Evolutionary conservation across 2,113 vertebrate genomes (phyloP), one percentile per base, ranked within the genome.

Genomic region (Coptodon bakossiorum): DNA sequence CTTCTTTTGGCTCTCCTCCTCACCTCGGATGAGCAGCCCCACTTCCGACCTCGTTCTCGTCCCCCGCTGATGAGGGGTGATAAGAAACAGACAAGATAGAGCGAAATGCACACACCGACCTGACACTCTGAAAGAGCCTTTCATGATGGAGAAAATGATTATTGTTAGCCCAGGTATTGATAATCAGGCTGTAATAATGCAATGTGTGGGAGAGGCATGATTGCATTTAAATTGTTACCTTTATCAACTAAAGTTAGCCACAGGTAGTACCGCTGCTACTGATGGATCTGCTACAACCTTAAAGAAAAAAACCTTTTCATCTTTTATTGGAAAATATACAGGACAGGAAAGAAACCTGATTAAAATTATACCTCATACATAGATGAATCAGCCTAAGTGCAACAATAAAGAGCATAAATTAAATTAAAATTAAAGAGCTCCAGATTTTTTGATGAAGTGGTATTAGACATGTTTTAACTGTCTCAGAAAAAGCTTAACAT

Each of bases 11-110:
- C 84, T 89, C 86, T 86, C 86, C 86, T 87, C 82, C 91, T 91
- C 43, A 80, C 87, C 81, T 92, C 63, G 83, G 89, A 92, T 95
- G 90, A 95, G 90, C 91, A 84, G 6, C 83, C 40, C 36, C 83
- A 36, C 66, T 38, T 68, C 85, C 63, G 53, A 87, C 89, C 90
- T 88, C 81, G 81, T 88, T 85, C 88, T 79, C 86, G 59, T 54
- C 84, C 73, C 79, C 78, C 83, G 76, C 90, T 92, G 94, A 94
- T 95, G 91, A 93, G 90, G 68, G 82, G 80, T 84, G 94, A 95
- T 94, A 94, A 94, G 86, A 90, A 85, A 91, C 88, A 88, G 90
- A 92, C 78, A 53, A 89, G 91, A 92, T 90, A 57, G 79, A 93
- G 90, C 89, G 88, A 85, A 94, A 93, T 88, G 90, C 87, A 78